Base-by-base conservation (phyloP, 2,113 vertebrate species). In the Pachyramphus minor region DNA sequence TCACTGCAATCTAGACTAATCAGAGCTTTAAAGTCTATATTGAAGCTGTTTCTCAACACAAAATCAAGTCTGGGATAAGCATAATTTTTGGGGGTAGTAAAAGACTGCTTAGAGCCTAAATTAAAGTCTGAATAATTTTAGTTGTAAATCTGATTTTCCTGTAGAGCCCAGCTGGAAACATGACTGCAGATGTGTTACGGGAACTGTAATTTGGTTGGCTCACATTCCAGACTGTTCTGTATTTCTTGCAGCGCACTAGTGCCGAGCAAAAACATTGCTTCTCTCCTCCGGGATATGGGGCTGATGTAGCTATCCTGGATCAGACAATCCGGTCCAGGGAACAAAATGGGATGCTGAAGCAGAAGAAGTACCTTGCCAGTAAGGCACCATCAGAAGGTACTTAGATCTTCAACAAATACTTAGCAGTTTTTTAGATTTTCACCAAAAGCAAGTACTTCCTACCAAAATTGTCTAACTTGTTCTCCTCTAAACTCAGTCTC, bases 41-140 rank as follows among this genome's bases (percentile, higher is more conserved):
- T 72, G 76, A 94, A 94, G 41, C 89, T 87, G n/a, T 90, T 93
- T 95, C 84, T 95, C 84, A 92, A 85, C 80, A 89, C 64, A 92
- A 95, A 95, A 89, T 76, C 58, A 80, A 64, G 62, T 79, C 80
- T 89, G 81, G 74, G 58, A 60, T 93, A 95, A 81, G 81, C 84
- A 91, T 63, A 81, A 89, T 91, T 90, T 94, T 71, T 24, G 11
- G 56, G 27, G 10, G 1, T 80, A 84, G 64, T 74, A 59, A 89
- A 92, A 74, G 81, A 59, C 69, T 89, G 76, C 87, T 89, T 89
- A 84, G 66, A 81, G 64, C 39, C 69, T 87, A 42, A 94, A 93
- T 95, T 87, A 93, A 92, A 89, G 49, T 84, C 68, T 62, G 79
- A 90, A 59, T 87, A 39, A 86, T 92, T 93, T 92, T n/a, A 74